Evolutionary conservation across 2,113 vertebrate genomes (phyloP).

Genomic region (Synodontis membranacea): DNA sequence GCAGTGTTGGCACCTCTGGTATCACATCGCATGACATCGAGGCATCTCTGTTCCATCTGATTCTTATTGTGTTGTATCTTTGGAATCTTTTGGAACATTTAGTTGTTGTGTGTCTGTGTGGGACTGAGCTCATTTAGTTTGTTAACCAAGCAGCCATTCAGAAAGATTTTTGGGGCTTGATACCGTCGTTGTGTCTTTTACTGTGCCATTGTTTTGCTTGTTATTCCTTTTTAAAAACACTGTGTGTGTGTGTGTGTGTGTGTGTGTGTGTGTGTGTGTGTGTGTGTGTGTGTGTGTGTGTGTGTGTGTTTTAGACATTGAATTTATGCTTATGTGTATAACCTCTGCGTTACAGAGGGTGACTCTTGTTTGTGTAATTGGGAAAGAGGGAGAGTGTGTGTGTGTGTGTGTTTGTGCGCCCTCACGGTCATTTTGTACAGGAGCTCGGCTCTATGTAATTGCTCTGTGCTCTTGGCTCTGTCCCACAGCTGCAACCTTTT

Average conservation of each 20-base stretch:
- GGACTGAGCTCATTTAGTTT: neutral
- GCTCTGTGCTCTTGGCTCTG: constrained; percentile 77
- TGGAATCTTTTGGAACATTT: neutral
- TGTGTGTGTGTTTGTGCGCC: constrained; percentile 56
- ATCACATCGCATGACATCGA: neutral
- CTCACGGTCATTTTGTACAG: constrained; percentile 62
- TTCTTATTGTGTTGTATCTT: neutral
- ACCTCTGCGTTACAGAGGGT: neutral
- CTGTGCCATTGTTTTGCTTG: neutral
- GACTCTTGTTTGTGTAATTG: neutral
- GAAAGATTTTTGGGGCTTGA: neutral
- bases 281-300: constrained; percentile 30
- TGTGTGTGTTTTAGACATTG: neutral
- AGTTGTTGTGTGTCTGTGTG: neutral
- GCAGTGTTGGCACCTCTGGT: neutral
- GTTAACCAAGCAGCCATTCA: neutral
- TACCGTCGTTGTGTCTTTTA: neutral
- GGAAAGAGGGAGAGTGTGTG: neutral
- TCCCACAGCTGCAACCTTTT: constrained; percentile 81
- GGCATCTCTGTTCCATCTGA: neutral
- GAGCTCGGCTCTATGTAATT: constrained; percentile 76
- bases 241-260: constrained; percentile 6
- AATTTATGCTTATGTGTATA: neutral
- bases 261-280: constrained; percentile 42
- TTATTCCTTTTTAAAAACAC: neutral